A percentile compares a stretch with the other conserved stretches of the same genome.
phyloP scores from a whole-genome alignment of 2,113 vertebrate species.

The Coracopsis vasa region DNA sequence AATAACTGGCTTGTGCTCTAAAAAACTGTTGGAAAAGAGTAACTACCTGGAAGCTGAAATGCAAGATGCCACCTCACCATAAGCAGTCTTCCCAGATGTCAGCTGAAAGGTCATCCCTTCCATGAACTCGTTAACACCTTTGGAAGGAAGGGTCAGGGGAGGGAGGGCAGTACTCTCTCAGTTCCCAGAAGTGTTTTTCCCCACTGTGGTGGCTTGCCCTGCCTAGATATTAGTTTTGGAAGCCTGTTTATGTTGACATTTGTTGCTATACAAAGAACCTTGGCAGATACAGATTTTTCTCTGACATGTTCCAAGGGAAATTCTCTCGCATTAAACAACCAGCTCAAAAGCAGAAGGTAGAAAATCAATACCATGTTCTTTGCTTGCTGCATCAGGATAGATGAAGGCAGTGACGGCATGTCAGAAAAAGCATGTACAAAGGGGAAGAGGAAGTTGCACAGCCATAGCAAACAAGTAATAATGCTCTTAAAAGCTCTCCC shows the following conservation, averaged over 20 bases:
- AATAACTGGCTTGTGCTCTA: neutral
- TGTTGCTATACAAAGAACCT: neutral
- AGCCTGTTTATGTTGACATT: neutral
- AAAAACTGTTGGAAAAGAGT: neutral
- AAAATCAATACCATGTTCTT: neutral
- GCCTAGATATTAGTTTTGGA: neutral
- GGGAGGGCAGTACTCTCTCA: neutral
- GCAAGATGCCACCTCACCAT: neutral
- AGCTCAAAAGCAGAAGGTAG: neutral
- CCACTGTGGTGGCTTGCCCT: neutral
- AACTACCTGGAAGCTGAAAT: constrained; percentile 9
- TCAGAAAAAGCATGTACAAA: constrained; percentile 28
- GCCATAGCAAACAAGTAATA: constrained; percentile 35
- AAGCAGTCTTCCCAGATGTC: neutral
- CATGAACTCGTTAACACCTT: neutral
- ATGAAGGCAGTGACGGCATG: neutral
- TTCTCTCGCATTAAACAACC: neutral
- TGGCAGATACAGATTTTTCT: neutral
- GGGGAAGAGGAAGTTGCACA: constrained; percentile 48
- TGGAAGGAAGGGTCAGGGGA: neutral
- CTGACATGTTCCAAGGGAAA: neutral
- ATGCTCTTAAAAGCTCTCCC: constrained; percentile 55
- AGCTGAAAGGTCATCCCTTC: neutral
- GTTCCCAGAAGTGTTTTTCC: neutral
- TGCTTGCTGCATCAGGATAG: neutral